A percentile compares a stretch with the other conserved stretches of the same genome.
These are phyloP conservation scores for Ectropis crepuscularia DNA, from an alignment of 2,888 invertebrate genomes.

Conservation along the genomic window DNA sequence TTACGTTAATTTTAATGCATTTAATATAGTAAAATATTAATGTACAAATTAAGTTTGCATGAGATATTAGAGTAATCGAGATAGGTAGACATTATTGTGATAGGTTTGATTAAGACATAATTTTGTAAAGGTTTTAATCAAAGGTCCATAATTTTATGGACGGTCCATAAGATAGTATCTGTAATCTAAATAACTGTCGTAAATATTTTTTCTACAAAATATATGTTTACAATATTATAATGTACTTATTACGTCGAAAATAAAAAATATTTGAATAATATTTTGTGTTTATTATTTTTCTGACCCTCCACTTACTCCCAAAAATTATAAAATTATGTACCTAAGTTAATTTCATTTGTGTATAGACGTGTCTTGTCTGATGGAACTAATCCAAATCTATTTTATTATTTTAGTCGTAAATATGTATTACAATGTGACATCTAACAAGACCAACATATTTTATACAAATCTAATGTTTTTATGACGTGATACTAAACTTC, in stretches of 20 bases:
- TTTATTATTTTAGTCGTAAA: no score
- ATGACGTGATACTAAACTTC: no score
- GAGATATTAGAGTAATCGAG: slow-evolving; percentile 51
- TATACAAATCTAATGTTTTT: no score
- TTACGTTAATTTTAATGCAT: slow-evolving; percentile 66
- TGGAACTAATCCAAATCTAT: no score
- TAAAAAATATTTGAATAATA: slow-evolving; percentile 12
- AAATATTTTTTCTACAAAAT: slow-evolving; percentile 45
- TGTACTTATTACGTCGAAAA: neutral
- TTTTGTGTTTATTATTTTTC: no score
- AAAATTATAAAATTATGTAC: no score
- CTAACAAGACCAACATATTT: no score
- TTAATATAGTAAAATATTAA: slow-evolving; percentile 69
- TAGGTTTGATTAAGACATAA: slow-evolving; percentile 52
- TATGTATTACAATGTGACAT: no score
- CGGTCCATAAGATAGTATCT: slow-evolving; percentile 16
- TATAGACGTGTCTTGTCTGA: no score
- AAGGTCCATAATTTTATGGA: neutral
- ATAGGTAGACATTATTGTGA: slow-evolving; percentile 73
- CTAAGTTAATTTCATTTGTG: no score
- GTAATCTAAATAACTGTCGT: slow-evolving; percentile 22
- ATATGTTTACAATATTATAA: slow-evolving; percentile 34
- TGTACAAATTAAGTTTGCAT: slow-evolving; percentile 80
- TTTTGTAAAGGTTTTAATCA: slow-evolving; percentile 12
- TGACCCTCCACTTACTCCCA: no score